Conservation (phyloP, 2,888 invertebrate genomes). For the Melanostoma scalare region DNA sequence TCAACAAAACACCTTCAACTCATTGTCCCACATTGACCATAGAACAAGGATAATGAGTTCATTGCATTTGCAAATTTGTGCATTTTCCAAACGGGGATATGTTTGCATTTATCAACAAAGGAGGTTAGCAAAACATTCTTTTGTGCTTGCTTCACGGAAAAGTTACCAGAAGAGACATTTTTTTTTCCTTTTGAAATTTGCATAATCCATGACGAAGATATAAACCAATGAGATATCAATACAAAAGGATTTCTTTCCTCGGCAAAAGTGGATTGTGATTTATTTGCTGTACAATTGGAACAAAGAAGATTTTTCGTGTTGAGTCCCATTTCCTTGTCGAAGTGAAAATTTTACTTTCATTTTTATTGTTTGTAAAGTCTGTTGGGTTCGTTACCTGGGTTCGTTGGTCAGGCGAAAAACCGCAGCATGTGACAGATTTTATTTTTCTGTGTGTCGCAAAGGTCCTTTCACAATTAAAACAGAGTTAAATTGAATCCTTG, state of each 20-base stretch:
- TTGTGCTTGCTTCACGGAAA: constrained; percentile 8
- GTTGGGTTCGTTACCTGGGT: not conserved
- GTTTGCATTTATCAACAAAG: constrained; percentile 31
- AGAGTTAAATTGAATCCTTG: constrained; percentile 30
- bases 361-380: constrained; percentile 30
- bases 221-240: constrained; percentile 14
- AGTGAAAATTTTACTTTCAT: constrained; percentile 54
- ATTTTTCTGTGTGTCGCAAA: constrained; percentile 7
- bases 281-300: constrained; percentile 36
- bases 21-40: not conserved
- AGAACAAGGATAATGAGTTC: not conserved
- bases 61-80: constrained; percentile 42
- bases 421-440: constrained; percentile 58
- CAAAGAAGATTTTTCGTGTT: constrained; percentile 42
- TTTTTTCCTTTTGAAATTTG: constrained; percentile 35
- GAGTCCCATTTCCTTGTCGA: constrained; percentile 35
- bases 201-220: constrained; percentile 51
- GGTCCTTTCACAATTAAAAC: not conserved
- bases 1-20: not conserved
- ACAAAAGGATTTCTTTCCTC: constrained; percentile 35
- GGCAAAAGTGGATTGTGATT: constrained; percentile 35
- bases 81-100: constrained; percentile 3
- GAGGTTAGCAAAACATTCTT: constrained; percentile 36
- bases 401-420: constrained; percentile 26
- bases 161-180: constrained; percentile 9